Evolutionary conservation across 2,113 vertebrate species (phyloP), one percentile per base, ranked within the genome.

Genomic region (Hippocampus guttulatus): DNA sequence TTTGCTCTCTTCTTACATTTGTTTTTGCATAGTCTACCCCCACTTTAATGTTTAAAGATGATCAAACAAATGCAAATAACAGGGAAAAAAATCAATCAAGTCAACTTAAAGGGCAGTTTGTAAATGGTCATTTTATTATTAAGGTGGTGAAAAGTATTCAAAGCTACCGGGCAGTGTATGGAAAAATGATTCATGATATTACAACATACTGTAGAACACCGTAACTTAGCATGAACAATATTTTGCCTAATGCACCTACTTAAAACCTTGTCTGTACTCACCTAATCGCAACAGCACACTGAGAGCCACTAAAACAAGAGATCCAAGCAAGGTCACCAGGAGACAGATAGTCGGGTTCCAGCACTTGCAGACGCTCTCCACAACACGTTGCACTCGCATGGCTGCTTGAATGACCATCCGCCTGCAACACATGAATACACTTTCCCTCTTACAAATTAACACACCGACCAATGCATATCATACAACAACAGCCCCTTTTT

Each of bases 321-420:
- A 85, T 11, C 78, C 88, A 70, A 92, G 75, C 64, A 93, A 83
- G 40, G 76, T 77, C 38, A 85, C 47, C 70, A 89, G 83, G 47
- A 92, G 81, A 84, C 91, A 92, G 64, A 82, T 57, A 12, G 79
- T 87, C 2, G 82, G 76, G 69, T 75, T 91, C 88, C 90, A 91
- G 74, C 85, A 80, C 81, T 87, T 78, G 69, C 81, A 81, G 69
- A 81, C 65, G 55, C 68, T 80, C 75, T 83, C 83, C 73, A 68
- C 77, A 69, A 70, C 78, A 65, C 89, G 84, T 79, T 89, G 90
- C 51, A 71, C 80, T 82, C 80, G 80, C 92, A 93, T 92, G 87
- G 86, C 83, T 84, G 81, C 77, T 78, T 78, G 79, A 81, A 81
- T 74, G 70, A 78, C 79, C 79, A 81, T 86, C 79, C 58, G 67